phyloP scores from a whole-genome alignment of 2,113 vertebrate genomes.

The Chaenogobius annularis region DNA sequence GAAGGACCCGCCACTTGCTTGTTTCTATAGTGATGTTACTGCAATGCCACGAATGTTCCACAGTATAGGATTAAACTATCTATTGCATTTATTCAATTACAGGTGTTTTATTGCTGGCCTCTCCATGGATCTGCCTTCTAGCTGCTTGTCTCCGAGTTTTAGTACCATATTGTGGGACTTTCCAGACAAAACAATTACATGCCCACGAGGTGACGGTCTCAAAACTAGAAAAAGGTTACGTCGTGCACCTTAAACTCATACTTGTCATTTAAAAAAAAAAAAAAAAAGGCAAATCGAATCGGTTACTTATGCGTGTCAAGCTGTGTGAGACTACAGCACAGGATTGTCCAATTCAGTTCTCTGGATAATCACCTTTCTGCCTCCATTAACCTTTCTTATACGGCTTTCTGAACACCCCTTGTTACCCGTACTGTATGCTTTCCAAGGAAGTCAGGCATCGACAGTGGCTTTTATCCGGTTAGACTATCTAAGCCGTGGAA shows the following conservation, averaged over 20 bases:
- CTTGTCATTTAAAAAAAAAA: slow-evolving; percentile 16
- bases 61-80: too few species aligned
- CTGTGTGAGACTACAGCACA: slow-evolving; percentile 26
- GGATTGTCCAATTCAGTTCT: slow-evolving; percentile 36
- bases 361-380: slow-evolving; percentile 56
- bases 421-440: slow-evolving; percentile 45
- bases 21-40: background rate
- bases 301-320: slow-evolving; percentile 37
- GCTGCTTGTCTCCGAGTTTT: background rate
- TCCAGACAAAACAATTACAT: background rate
- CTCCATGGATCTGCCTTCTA: too few species aligned
- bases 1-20: background rate
- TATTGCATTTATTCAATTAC: too few species aligned
- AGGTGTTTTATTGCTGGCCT: too few species aligned
- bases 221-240: background rate
- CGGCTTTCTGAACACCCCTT: slow-evolving; percentile 48
- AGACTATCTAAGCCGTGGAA: slow-evolving; percentile 50
- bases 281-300: slow-evolving; percentile 38
- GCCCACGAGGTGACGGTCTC: too few species aligned
- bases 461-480: slow-evolving; percentile 55
- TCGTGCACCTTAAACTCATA: slow-evolving; percentile 29
- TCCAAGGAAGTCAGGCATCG: slow-evolving; percentile 43
- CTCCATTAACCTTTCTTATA: slow-evolving; percentile 70
- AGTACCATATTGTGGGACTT: background rate
- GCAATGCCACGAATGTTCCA: too few species aligned